A percentile compares a stretch with the other conserved stretches of the same genome.
Evolutionary conservation across 2,113 vertebrate species (phyloP).

Genomic region (Aegithalos caudatus): DNA sequence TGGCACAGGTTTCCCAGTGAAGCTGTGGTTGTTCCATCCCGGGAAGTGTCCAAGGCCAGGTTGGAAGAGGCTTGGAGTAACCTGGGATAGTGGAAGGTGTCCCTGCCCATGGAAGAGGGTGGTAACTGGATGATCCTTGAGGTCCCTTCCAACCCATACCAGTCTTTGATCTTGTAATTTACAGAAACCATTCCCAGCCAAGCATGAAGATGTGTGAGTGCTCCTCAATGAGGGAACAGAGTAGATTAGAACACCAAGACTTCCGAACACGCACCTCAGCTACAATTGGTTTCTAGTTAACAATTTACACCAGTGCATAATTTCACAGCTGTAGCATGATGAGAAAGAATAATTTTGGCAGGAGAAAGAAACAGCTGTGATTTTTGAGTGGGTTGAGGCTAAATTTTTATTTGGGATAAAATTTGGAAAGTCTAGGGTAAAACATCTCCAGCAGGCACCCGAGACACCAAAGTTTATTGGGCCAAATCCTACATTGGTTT

Average conservation of each 20-base stretch:
- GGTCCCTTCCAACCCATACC: not conserved
- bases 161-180: not conserved
- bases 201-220: not conserved
- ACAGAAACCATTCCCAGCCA: not conserved
- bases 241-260: not conserved
- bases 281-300: not conserved
- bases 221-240: not conserved
- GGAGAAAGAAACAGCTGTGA: constrained; percentile 36
- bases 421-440: constrained; percentile 8
- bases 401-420: constrained; percentile 30
- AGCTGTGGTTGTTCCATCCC: not conserved
- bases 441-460: not conserved
- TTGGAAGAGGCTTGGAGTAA: accelerated
- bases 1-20: not conserved
- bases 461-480: not conserved
- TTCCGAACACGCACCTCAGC: not conserved
- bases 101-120: not conserved
- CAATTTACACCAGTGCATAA: not conserved
- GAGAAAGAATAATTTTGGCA: constrained; percentile 10
- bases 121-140: not conserved
- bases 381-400: not conserved
- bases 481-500: not conserved
- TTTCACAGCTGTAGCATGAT: not conserved
- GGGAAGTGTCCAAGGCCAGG: not conserved
- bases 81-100: not conserved